Evolutionary conservation across 1,140 invertebrate species (phyloP).

Genomic region (Drosophila obscura): DNA sequence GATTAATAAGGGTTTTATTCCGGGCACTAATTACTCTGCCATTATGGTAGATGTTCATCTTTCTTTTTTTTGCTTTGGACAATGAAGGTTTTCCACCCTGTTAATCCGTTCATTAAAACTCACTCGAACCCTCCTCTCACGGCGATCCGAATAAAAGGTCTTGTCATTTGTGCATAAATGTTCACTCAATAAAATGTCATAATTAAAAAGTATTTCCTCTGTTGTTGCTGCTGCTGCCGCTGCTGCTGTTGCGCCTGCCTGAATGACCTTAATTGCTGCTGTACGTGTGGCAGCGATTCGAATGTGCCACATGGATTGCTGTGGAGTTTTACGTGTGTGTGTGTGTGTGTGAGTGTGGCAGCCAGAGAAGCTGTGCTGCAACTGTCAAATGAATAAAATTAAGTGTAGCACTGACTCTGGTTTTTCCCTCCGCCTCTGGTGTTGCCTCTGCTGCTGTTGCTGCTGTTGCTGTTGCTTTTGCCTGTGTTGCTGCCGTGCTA

Average conservation of each 20-base stretch:
- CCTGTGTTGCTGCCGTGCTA: slow-evolving; percentile 47
- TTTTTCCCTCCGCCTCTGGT: slow-evolving; percentile 28
- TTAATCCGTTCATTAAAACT: slow-evolving; percentile 47
- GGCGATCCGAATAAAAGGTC: slow-evolving; percentile 26
- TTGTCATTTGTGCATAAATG: slow-evolving; percentile 70
- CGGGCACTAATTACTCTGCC: too few relatives aligned
- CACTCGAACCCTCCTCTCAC: slow-evolving; percentile 7
- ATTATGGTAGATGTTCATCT: too few relatives aligned
- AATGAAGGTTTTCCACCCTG: slow-evolving; percentile 35
- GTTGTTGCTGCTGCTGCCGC: slow-evolving; percentile 36
- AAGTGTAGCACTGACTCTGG: slow-evolving; percentile 70
- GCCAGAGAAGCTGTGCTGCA: slow-evolving; percentile 60
- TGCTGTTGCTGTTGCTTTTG: slow-evolving; percentile 19
- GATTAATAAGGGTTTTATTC: too few relatives aligned
- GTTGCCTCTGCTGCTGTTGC: slow-evolving; percentile 17
- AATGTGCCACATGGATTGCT: slow-evolving; percentile 37
- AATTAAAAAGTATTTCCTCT: slow-evolving; percentile 75
- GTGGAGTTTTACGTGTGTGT: neutral
- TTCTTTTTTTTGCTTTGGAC: neutral
- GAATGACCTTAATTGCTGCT: slow-evolving; percentile 77
- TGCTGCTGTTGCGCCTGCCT: slow-evolving; percentile 23
- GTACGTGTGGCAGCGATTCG: slow-evolving; percentile 74
- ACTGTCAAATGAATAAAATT: slow-evolving; percentile 83
- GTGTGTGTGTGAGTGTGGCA: slow-evolving; percentile 43
- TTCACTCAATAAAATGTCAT: slow-evolving; percentile 80